Conservation (phyloP, 92 coral and sea anemone species). For the Pocillopora meandrina region DNA sequence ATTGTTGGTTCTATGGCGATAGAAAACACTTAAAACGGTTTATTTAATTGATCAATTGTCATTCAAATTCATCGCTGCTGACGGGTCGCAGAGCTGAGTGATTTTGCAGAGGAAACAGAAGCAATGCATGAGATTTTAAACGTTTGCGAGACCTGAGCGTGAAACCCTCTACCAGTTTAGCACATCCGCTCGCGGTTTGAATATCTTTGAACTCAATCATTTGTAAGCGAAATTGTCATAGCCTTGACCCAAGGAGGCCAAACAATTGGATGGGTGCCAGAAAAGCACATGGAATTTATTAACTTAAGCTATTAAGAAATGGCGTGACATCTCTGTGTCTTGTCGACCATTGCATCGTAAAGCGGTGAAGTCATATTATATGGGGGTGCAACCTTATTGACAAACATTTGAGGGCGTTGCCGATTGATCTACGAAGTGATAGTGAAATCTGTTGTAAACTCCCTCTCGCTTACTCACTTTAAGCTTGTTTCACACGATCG, state of each 20-base stretch:
- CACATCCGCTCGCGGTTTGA: constrained; percentile 20
- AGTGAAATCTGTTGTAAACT: not conserved
- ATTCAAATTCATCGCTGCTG: constrained; percentile 77
- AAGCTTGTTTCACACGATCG: not conserved
- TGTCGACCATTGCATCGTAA: constrained; percentile 21
- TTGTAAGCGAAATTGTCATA: not conserved
- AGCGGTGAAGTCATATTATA: constrained; percentile 15
- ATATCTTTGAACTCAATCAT: not conserved
- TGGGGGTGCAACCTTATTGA: constrained; percentile 18
- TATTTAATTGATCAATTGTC: constrained; percentile 96
- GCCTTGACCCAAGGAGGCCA: constrained; percentile 41
- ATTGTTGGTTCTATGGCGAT: constrained; percentile 75
- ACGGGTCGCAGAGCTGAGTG: constrained; percentile 36
- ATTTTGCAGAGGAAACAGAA: constrained; percentile 2
- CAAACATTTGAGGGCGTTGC: constrained; percentile 30
- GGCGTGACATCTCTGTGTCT: constrained; percentile 55
- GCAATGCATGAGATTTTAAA: constrained; percentile 26
- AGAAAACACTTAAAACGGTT: constrained; percentile 92
- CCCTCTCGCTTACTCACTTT: not conserved
- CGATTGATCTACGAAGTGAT: constrained; percentile 5
- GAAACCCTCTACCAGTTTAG: not conserved
- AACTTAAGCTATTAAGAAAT: constrained; percentile 37
- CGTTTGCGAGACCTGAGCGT: constrained; percentile 4
- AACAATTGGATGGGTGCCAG: constrained; percentile 79
- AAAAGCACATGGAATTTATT: constrained; percentile 93